Percentiles rank a stretch among this genome's conserved stretches.
These are phyloP conservation scores for Oreochromis mossambicus DNA, from an alignment of 2,797 vertebrate species.

Conservation along the genomic window DNA sequence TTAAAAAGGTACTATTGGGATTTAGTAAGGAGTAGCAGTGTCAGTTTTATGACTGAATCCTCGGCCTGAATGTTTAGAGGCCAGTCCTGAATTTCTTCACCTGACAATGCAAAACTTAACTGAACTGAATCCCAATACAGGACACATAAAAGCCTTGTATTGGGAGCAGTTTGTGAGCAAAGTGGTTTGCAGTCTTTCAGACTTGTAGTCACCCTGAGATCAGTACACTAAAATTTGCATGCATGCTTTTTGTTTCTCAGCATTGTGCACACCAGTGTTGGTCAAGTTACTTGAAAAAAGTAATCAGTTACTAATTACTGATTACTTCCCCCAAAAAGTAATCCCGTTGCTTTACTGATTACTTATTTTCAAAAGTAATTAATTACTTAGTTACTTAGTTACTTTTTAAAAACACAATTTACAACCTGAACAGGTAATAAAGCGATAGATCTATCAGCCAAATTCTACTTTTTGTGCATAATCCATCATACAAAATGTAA, in stretches of 20 bases:
- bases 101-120: neutral
- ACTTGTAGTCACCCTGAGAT: neutral
- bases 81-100: rapidly evolving
- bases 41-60: neutral
- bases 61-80: neutral
- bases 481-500: no score
- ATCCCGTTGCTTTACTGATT: no score
- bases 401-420: no score
- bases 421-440: no score
- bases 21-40: neutral
- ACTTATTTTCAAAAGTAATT: no score
- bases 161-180: neutral
- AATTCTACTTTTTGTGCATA: no score
- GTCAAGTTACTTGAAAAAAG: no score
- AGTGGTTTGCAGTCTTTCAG: neutral
- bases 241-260: neutral
- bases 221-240: neutral
- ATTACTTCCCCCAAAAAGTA: no score
- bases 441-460: no score
- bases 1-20: neutral
- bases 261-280: neutral
- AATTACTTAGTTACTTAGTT: no score
- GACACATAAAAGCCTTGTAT: neutral
- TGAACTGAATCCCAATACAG: neutral
- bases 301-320: no score